Conservation (phyloP, 30 jellyfish, hydroid and myxozoan species). For the Nemopilema nomurai region DNA sequence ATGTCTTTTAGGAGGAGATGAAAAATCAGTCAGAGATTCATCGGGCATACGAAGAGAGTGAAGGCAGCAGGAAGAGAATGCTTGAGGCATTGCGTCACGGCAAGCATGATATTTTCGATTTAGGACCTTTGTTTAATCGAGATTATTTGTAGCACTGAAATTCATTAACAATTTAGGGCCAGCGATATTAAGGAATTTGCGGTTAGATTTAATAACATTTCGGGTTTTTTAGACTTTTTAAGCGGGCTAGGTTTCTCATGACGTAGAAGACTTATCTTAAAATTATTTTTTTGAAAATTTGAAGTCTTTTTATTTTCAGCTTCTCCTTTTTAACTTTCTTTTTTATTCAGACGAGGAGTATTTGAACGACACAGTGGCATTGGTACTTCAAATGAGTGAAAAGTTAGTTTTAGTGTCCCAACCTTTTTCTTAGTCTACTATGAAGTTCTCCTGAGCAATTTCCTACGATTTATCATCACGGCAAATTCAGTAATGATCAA, state of each 20-base stretch:
- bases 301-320: no score
- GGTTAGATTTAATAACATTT: no score
- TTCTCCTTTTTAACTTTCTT: no score
- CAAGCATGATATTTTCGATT: background rate
- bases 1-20: conserved; percentile 49
- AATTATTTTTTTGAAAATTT: background rate
- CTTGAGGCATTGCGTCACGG: conserved; percentile 42
- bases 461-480: background rate
- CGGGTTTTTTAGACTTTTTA: no score
- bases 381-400: conserved; percentile 58
- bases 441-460: background rate
- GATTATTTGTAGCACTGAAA: background rate
- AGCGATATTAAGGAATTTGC: no score
- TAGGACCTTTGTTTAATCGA: background rate
- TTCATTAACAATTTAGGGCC: background rate
- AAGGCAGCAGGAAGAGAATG: conserved; percentile 39
- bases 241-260: background rate
- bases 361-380: conserved; percentile 43
- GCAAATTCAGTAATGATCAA: background rate
- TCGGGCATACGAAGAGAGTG: conserved; percentile 56
- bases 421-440: background rate
- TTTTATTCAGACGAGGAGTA: conserved; percentile 52
- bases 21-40: conserved; percentile 56
- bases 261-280: background rate
- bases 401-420: conserved; percentile 11